Conservation (phyloP, 2,113 vertebrate genomes). For the Leptobrachium leishanense region DNA sequence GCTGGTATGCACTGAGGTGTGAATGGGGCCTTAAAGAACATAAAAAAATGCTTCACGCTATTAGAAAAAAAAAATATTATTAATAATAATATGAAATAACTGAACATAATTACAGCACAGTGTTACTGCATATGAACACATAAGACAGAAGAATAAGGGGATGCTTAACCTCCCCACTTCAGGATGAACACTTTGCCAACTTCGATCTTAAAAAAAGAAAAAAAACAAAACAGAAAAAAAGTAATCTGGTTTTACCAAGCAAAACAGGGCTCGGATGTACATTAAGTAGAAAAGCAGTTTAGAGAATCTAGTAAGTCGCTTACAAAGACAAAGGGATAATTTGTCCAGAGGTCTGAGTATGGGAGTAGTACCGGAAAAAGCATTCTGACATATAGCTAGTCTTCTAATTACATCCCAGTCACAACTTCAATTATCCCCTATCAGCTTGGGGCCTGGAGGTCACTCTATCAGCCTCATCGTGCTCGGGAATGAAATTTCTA, state of each 20-base stretch:
- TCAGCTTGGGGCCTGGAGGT: constrained; percentile 41
- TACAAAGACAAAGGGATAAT: constrained; percentile 34
- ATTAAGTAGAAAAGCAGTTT: constrained; percentile 36
- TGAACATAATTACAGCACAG: background rate
- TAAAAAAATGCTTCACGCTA: no score
- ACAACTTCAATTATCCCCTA: constrained; percentile 54
- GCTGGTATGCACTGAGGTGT: no score
- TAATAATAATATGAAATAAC: background rate
- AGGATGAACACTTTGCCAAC: no score
- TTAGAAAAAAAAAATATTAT: no score
- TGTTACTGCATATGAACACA: no score
- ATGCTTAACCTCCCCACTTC: no score
- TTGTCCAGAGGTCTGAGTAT: constrained; percentile 8
- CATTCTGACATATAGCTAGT: background rate
- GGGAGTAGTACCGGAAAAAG: constrained; percentile 12
- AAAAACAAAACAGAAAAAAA: background rate
- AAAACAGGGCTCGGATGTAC: background rate
- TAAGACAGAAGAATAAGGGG: no score
- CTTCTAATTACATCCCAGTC: constrained; percentile 52
- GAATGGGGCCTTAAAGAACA: no score
- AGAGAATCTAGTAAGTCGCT: constrained; percentile 11
- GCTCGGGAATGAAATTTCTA: constrained; percentile 41
- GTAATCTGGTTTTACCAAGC: background rate
- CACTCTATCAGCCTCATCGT: constrained; percentile 12
- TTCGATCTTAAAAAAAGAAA: no score